Base-by-base conservation (phyloP, 2,113 vertebrate genomes). In the Lanius ludovicianus region DNA sequence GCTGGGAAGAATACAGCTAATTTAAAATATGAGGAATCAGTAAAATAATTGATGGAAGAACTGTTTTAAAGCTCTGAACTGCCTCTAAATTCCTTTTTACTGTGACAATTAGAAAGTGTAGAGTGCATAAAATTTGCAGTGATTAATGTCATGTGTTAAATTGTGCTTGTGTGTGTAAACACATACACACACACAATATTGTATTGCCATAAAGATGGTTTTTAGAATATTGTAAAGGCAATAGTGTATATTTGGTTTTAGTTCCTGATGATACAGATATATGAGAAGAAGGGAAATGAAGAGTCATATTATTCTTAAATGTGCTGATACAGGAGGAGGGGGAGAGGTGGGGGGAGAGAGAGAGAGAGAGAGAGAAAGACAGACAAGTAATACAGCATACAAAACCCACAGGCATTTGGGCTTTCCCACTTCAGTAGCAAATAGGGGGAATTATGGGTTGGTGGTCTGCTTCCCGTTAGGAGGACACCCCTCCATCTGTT, bases 401-500 rank as follows among this genome's bases (percentile, higher is more conserved):
- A 98, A 96, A 96, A 95, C 92, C 65, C 65, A 97, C 91, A 93
- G 98, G 96, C 95, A 92, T 94, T 95, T 96, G 98, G 99, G 97
- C 97, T 98, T 98, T 98, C 98, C 99, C 98, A 99, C 98, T 99
- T 93, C 95, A 90, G 93, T 93, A 93, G 95, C 96, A 84, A 97
- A 95, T 87, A 94, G 97, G 99, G 99, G 98, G 98, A 94, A 97
- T 97, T 94, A 87, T 91, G 97, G 94, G 96, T 96, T 96, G 97
- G 95, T 98, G 98, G 97, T 97, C 97, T 90, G 95, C 95, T 96
- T 96, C 97, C 49, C 49, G n/a, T 95, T 95, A 95, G 89, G 97
- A 97, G 96, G 96, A 97, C 98, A 97, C 98, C 98, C 98, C 97
- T 98, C 96, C 97, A 95, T 98, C 98, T 99, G 98, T 97, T 98